These are phyloP conservation scores for Platypus cylindrus DNA, from an alignment of 2,888 invertebrate species.

Conservation along the genomic window DNA sequence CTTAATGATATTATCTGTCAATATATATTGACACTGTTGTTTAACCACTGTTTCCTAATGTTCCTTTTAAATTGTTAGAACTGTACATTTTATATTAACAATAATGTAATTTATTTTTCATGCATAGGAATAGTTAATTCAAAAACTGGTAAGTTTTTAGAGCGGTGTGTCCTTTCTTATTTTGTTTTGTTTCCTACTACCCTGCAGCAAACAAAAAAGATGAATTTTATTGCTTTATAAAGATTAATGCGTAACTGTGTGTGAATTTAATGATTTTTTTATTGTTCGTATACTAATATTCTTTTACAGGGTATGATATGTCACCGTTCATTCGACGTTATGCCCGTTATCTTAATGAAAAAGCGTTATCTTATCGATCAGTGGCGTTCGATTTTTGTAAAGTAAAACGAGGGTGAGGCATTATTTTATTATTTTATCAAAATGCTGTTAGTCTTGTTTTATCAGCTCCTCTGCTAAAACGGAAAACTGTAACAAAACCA, in stretches of 20 bases:
- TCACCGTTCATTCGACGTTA: slow-evolving; percentile 96
- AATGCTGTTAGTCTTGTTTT: too few species aligned
- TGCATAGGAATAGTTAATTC: slow-evolving; percentile 38
- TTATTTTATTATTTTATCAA: too few species aligned
- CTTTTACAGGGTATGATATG: slow-evolving; percentile 40
- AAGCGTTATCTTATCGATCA: slow-evolving; percentile 94
- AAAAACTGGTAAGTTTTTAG: slow-evolving; percentile 52
- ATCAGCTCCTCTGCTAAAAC: too few species aligned
- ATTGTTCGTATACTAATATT: neutral
- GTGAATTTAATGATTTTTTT: neutral
- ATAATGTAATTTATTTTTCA: slow-evolving; percentile 6
- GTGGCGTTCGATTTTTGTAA: slow-evolving; percentile 99
- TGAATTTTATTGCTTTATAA: neutral
- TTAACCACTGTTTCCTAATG: too few species aligned
- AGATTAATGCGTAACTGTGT: neutral
- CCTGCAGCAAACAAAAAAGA: too few species aligned
- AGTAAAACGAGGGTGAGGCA: slow-evolving; percentile 98
- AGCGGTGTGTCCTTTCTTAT: neutral
- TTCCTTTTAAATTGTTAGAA: too few species aligned
- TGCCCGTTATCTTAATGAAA: slow-evolving; percentile 97
- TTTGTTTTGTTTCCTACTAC: neutral
- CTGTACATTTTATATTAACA: too few species aligned
- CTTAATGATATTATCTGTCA: too few species aligned
- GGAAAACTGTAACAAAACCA: too few species aligned
- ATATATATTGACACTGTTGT: too few species aligned